Evolutionary conservation across 2,888 invertebrate genomes (phyloP).

Genomic region (Noctua janthina): DNA sequence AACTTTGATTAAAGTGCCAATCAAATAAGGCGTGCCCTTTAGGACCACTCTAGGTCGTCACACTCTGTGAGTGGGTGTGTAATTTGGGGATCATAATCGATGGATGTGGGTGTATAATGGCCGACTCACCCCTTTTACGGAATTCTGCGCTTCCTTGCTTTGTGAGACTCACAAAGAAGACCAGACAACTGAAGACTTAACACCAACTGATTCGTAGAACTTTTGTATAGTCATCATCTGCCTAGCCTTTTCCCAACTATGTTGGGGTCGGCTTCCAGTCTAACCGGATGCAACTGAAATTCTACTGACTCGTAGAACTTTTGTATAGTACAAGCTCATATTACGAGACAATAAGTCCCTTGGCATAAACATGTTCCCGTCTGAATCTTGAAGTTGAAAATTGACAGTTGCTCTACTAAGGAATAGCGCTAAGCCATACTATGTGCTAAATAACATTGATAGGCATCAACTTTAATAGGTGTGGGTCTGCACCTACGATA

Average conservation of each 20-base stretch:
- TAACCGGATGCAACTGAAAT: no score
- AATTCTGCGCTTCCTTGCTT: not conserved
- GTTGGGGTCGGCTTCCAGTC: no score
- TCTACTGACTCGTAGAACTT: not conserved
- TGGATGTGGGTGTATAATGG: not conserved
- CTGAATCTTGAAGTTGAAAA: not conserved
- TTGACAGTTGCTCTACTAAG: not conserved
- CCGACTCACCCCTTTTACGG: not conserved
- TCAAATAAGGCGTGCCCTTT: constrained; percentile 24
- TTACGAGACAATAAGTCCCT: not conserved
- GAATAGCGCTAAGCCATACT: not conserved
- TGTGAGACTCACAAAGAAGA: not conserved
- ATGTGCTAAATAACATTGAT: not conserved
- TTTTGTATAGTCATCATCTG: not conserved
- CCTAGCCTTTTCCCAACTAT: no score
- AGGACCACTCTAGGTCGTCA: not conserved
- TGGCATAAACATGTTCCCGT: not conserved
- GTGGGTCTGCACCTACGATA: not conserved
- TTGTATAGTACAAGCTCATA: not conserved
- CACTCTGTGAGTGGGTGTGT: constrained; percentile 2
- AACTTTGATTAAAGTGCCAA: constrained; percentile 28
- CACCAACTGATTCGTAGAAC: not conserved
- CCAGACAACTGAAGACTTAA: not conserved
- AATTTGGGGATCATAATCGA: not conserved
- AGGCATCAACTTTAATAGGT: not conserved